Evolutionary conservation across 1,140 invertebrate genomes (phyloP), one percentile per base, ranked within the genome.

Genomic region (Cydia pomonella): DNA sequence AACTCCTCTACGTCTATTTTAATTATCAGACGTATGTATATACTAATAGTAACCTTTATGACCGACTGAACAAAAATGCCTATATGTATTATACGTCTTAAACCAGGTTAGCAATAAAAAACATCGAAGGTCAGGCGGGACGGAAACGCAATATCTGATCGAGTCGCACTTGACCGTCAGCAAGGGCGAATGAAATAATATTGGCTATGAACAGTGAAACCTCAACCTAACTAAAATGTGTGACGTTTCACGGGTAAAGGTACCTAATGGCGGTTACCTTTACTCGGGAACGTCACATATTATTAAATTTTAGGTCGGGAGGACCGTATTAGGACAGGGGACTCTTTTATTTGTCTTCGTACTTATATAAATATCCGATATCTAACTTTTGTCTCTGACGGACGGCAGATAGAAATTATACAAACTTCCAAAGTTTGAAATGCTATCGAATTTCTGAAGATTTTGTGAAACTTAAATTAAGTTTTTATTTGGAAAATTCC

Each of bases 41-140:
- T n/a, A n/a, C n/a, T n/a, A n/a, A n/a, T n/a, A n/a, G 5, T 41
- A 41, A 41, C 38, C 38, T 41, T 21, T 59, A 59, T 21, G n/a
- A 9, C 18, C n/a, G 10, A 44, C 41, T 44, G 0, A 3, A 13
- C 13, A 7, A 44, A 44, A 44, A 13, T 13, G 12, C 41, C 12
- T 3, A 18, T 7, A 53, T 53, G 50, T 27, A n/a, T n/a, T 50
- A 50, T n/a, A 50, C n/a, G 47, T n/a, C 16, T 63, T 33, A 33
- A 29, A 29, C 13, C 63, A 64, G 63, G 63, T 16, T 64, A 38
- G 27, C 64, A 41, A 33, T 41, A 69, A 41, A n/a, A 69, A 69
- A 69, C 64, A 33, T 10, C 18, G 64, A 69, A 69, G 64, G 64
- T 69, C 64, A 18, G 64, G 10, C 64, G 27, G 64, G 29, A 33